Conservation (phyloP, 2,113 vertebrate species). For the Petaurus breviceps region DNA sequence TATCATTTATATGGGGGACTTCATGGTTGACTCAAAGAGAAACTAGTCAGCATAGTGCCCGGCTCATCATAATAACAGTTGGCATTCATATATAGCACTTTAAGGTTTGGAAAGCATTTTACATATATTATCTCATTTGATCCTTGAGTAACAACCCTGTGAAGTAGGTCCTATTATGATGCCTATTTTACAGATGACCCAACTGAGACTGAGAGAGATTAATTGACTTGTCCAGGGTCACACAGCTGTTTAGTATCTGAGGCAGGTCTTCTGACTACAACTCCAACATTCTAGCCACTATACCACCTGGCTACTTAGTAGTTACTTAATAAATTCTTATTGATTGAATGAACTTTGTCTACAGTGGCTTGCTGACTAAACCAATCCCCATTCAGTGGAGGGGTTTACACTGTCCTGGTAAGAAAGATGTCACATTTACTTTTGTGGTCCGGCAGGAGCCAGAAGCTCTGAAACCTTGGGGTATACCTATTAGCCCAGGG, state of each 20-base stretch:
- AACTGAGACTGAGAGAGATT: neutral
- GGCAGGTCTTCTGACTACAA: neutral
- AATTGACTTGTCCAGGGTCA: neutral
- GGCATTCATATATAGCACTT: neutral
- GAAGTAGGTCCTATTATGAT: neutral
- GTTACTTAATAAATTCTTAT: neutral
- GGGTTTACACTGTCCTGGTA: neutral
- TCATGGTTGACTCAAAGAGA: neutral
- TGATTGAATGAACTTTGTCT: neutral
- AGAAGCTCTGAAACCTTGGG: neutral
- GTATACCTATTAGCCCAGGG: neutral
- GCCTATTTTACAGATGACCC: neutral
- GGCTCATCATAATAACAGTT: neutral
- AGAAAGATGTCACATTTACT: neutral
- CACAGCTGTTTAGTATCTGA: neutral
- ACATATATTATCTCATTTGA: neutral
- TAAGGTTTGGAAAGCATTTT: neutral
- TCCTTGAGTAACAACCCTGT: neutral
- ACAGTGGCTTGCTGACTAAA: neutral
- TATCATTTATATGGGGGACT: neutral
- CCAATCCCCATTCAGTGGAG: neutral
- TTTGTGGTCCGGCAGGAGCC: neutral
- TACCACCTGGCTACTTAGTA: neutral
- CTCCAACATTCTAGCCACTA: neutral
- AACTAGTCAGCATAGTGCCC: neutral